Evolutionary conservation across 2,888 invertebrate species (phyloP), one percentile per base, ranked within the genome.

Genomic region (Lasioglossum oenotherae): DNA sequence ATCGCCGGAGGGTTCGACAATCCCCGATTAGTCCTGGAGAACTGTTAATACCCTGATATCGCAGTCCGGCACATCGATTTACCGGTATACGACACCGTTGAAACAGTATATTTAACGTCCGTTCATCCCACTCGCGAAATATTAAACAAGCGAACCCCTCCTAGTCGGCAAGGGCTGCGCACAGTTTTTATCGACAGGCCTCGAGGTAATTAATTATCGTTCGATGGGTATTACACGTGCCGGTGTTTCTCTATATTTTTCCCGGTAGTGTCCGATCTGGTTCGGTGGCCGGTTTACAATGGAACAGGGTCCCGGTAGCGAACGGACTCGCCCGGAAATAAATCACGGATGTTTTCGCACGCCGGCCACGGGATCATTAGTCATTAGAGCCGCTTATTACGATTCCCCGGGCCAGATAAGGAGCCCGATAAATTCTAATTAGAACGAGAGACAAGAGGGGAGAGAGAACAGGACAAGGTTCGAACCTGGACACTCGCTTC

Each of bases 131-230:
- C 35, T 53, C 38, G 16, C 31, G 71, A 57, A 44, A 41, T 46
- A 74, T 69, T 71, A 69, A 57, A 64, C 16, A 64, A 49, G 38
- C 14, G 53, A 31, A 38, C 38, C 35, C 38, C 35, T 53, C 83
- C 46, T 71, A 57, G 74, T 78, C 27, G 44, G 44, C 69, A 23
- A 16, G 0, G 35, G 67, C 1, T 35, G 27, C 49, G 76, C 82
- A 41, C 83, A 84, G 84, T 84, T 84, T 84, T 84, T 84, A 84
- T 84, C 84, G 84, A 83, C 85, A 85, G 85, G 85, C n/a, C 60
- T 0, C 46, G 79, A 14, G 85, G 80, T 77, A 80, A 85, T 84
- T 85, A 84, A 85, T 85, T 85, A 85, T 80, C 85, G 72, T 46
- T 71, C 72, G 78, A 85, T 85, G 57, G 85, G 76, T 84, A 79